Base-by-base conservation (phyloP, 2,113 vertebrate genomes). In the Sylvicapra grimmia region DNA sequence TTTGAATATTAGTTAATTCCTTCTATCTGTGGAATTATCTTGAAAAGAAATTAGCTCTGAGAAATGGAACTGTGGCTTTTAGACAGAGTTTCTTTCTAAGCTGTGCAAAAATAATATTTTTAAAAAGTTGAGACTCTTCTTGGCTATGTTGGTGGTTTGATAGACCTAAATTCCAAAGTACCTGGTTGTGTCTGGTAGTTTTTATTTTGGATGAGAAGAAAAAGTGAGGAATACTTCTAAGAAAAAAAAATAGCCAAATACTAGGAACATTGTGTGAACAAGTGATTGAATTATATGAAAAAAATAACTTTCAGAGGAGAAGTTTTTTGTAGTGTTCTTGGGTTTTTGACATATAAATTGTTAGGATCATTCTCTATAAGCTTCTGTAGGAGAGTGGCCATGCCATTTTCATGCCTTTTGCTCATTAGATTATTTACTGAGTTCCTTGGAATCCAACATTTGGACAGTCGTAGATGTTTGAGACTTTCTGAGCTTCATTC, bases 21-120 rank as follows among this genome's bases (percentile, higher is more conserved):
- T 49, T 79, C 13, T 86, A n/a, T 86, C 27, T 91, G 8, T 97
- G 87, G 56, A 27, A 96, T 95, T 96, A 54, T 94, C 56, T 79
- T 96, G 86, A 90, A 95, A 96, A 86, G 86, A 96, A 89, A 86
- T 80, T 93, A 80, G 19, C 31, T 96, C 89, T 96, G 15, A 96
- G n/a, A 97, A 96, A 58, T 63, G 19, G 12, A 88, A 86, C 40
- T 87, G 25, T 94, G 65, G 44, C 44, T 61, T 96, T 86, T 83
- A 93, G 79, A 89, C 25, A 95, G 40, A 53, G 51, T 93, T 77
- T 23, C 27, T 82, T 93, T 93, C 54, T 94, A 53, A 94, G 47
- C 58, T 97, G 13, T 90, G 53, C 54, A 72, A 56, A 83, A 56
- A 5, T 44, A 4, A 16, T n/a, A 93, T 89, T 94, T 83, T 95